Evolutionary conservation across 2,888 invertebrate species (phyloP), one percentile per base, ranked within the genome.

Genomic region (Idaea straminata): DNA sequence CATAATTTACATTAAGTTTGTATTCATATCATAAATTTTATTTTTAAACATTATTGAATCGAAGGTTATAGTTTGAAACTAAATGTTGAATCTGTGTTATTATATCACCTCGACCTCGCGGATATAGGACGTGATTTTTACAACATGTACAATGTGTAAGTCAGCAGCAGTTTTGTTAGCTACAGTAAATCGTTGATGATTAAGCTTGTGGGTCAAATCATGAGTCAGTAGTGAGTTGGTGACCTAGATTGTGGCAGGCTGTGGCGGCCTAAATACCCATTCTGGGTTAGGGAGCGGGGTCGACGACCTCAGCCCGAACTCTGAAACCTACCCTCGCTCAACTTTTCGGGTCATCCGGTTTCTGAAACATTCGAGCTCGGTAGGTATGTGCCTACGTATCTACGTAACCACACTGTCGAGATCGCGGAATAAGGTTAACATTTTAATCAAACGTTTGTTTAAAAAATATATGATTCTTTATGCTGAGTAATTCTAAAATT

Each of bases 201-300:
- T 86, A 87, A 87, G 84, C 83, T 58, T 81, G 84, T 83, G 77
- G 84, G 84, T 83, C 82, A 81, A 78, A 78, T 80, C 80, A 83
- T 87, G 89, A 89, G 87, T 89, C 88, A 87, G 86, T 59, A 59
- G 15, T 59, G 58, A 16, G 62, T 59, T 66, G 83, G 72, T 89
- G 89, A 89, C 90, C 91, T 79, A 89, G 86, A 86, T 91, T 47
- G 86, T 77, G 81, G 84, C 81, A 87, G 88, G 89, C 87, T 84
- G 83, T 85, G 84, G 84, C 84, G 83, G 83, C 86, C 86, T 85
- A 84, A 86, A 83, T 90, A 91, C 86, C 74, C 81, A 72, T 84
- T 90, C 89, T 91, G 89, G 91, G 91, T 88, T 91, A 91, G 89
- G 90, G 88, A 90, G 88, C 82, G 86, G 77, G 90, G 87, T 87